Evolutionary conservation across 1,140 invertebrate genomes (phyloP).

Genomic region (Eumeta japonica): DNA sequence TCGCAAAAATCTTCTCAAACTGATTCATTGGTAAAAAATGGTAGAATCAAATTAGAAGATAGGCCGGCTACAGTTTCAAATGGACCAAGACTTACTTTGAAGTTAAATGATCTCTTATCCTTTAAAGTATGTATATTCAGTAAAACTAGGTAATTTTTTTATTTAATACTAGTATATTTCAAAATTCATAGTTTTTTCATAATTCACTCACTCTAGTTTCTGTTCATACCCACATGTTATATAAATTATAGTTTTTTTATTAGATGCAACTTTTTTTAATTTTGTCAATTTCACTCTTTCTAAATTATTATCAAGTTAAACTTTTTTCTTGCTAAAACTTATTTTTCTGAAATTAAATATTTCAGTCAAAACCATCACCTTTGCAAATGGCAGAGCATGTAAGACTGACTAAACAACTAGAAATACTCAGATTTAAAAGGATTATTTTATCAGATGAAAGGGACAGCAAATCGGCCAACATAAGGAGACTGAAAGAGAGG

Average conservation of each 20-base stretch:
- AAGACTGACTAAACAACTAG: conserved; percentile 44
- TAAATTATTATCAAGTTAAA: not conserved
- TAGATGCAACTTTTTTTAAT: conserved; percentile 1
- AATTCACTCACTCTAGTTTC: too few relatives aligned
- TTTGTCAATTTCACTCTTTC: conserved; percentile 2
- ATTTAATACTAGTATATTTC: too few relatives aligned
- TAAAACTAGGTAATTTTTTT: conserved; percentile 7
- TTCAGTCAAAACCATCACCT: conserved; percentile 52
- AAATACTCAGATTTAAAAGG: conserved; percentile 49
- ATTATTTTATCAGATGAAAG: conserved; percentile 50
- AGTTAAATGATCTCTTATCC: conserved; percentile 48
- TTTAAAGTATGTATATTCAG: conserved; percentile 44
- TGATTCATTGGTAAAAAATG: conserved; percentile 32
- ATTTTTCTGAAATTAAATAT: conserved; percentile 6
- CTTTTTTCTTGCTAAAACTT: not conserved
- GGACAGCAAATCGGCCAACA: conserved; percentile 42
- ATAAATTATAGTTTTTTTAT: too few relatives aligned
- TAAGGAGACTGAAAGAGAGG: conserved; percentile 45
- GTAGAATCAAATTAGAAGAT: conserved; percentile 29
- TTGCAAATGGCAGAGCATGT: conserved; percentile 47
- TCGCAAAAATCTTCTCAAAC: conserved; percentile 25
- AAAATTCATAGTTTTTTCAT: too few relatives aligned
- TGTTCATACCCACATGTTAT: too few relatives aligned
- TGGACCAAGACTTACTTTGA: conserved; percentile 40
- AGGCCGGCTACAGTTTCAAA: conserved; percentile 22